phyloP scores from a whole-genome alignment of 2,888 invertebrate genomes.

The Metacarcinus magister region DNA sequence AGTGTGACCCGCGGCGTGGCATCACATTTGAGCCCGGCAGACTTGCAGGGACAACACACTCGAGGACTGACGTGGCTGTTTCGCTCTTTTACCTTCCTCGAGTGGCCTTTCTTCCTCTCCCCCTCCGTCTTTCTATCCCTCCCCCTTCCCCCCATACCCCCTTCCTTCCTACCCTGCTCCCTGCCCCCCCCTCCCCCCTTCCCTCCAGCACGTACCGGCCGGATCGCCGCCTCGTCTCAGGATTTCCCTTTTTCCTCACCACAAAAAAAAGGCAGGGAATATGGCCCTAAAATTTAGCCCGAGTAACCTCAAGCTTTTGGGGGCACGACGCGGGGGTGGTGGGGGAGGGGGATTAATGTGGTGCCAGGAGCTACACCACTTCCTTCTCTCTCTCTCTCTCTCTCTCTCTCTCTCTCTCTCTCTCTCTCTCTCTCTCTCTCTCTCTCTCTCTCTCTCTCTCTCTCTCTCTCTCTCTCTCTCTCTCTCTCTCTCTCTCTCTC shows the following conservation, averaged over 20 bases:
- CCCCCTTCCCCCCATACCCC: not conserved
- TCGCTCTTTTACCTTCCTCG: not conserved
- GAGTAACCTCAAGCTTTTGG: not conserved
- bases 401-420: not conserved
- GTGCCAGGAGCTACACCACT: conserved; percentile 52
- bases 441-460: not conserved
- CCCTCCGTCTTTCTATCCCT: not conserved
- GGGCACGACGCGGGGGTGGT: not conserved
- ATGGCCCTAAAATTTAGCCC: not conserved
- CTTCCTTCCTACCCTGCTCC: not conserved
- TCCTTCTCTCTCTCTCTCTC: conserved; percentile 57
- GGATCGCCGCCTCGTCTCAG: conserved; percentile 28
- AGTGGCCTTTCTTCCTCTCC: conserved; percentile 36
- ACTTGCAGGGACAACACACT: not conserved
- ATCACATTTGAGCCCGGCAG: not conserved
- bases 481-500: not conserved
- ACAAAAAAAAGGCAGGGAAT: not conserved
- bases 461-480: not conserved
- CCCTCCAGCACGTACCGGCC: not conserved
- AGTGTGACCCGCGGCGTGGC: not conserved
- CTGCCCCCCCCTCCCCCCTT: not conserved
- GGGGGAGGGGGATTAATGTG: not conserved
- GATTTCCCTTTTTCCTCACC: conserved; percentile 5
- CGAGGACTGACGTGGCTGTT: not conserved
- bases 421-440: not conserved